Evolutionary conservation across 2,797 vertebrate genomes (phyloP).

Genomic region (Enteromius anoplus): DNA sequence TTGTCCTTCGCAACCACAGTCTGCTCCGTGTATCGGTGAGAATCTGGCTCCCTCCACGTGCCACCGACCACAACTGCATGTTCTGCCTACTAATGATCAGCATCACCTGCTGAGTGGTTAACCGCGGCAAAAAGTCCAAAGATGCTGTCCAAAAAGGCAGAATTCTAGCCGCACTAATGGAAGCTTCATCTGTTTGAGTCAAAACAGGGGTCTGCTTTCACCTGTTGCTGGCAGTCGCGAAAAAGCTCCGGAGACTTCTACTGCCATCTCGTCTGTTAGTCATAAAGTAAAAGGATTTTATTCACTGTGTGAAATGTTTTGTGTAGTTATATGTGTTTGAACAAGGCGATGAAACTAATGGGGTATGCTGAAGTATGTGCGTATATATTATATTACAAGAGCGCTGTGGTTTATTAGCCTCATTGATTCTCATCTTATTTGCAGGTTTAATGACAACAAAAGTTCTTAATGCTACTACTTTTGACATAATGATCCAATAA

Average conservation of each 20-base stretch:
- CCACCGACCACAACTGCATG: conserved; percentile 48
- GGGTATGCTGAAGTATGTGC: conserved; percentile 9
- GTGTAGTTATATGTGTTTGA: conserved; percentile 20
- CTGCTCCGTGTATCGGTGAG: conserved; percentile 49
- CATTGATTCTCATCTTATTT: conserved; percentile 33
- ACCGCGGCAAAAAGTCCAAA: conserved; percentile 56
- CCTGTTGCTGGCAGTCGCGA: conserved; percentile 43
- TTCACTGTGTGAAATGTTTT: conserved; percentile 40
- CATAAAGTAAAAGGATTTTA: conserved; percentile 39
- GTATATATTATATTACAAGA: conserved; percentile 13
- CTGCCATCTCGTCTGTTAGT: conserved; percentile 23
- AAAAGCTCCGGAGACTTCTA: conserved; percentile 37
- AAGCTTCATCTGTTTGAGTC: conserved; percentile 42
- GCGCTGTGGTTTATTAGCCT: conserved; percentile 31
- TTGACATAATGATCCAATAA: conserved; percentile 44
- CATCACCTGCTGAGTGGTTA: conserved; percentile 42
- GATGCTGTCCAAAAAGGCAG: conserved; percentile 37
- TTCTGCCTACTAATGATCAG: conserved; percentile 48
- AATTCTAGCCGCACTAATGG: conserved; percentile 51
- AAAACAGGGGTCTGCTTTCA: conserved; percentile 48
- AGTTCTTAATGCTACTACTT: conserved; percentile 12
- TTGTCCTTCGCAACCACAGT: conserved; percentile 50
- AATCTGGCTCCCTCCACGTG: conserved; percentile 59
- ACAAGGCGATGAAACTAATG: conserved; percentile 30
- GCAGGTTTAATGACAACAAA: neutral